Evolutionary conservation across 2,797 vertebrate genomes (phyloP).

Genomic region (Tachyglossus aculeatus): DNA sequence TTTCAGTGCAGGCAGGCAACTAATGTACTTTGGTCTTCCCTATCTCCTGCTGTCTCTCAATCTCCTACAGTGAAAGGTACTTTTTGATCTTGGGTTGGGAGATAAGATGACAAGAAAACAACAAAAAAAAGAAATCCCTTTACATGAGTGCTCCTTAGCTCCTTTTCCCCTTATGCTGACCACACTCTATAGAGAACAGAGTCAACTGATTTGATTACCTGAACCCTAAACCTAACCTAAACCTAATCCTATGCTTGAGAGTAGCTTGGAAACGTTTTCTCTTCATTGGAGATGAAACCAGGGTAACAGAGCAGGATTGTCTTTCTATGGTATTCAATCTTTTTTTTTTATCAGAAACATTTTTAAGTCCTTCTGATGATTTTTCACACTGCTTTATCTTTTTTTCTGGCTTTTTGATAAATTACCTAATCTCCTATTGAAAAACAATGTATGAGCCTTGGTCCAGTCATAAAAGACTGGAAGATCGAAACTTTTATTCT

Average conservation of each 20-base stretch:
- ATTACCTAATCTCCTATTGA: constrained; percentile 71
- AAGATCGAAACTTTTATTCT: too few relatives aligned
- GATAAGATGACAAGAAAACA: background rate
- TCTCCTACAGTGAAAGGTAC: background rate
- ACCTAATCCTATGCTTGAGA: too few relatives aligned
- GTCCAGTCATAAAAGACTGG: too few relatives aligned
- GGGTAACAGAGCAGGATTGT: background rate
- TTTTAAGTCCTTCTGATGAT: constrained; percentile 35
- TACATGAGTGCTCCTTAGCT: background rate
- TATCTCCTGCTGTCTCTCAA: background rate
- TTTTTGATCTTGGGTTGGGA: background rate
- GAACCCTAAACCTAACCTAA: too few relatives aligned
- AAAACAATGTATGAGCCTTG: too few relatives aligned
- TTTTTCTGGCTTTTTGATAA: constrained; percentile 63
- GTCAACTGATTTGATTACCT: background rate
- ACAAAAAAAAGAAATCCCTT: background rate
- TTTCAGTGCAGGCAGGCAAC: background rate
- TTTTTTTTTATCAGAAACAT: background rate
- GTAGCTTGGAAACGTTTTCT: too few relatives aligned
- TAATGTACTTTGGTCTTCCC: background rate
- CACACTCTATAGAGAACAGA: background rate
- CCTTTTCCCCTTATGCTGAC: background rate
- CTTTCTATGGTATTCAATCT: background rate
- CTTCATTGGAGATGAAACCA: too few relatives aligned
- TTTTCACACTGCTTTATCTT: constrained; percentile 47